Evolutionary conservation across 2,113 vertebrate species (phyloP), one percentile per base, ranked within the genome.

Genomic region (Cyanoliseus patagonus): DNA sequence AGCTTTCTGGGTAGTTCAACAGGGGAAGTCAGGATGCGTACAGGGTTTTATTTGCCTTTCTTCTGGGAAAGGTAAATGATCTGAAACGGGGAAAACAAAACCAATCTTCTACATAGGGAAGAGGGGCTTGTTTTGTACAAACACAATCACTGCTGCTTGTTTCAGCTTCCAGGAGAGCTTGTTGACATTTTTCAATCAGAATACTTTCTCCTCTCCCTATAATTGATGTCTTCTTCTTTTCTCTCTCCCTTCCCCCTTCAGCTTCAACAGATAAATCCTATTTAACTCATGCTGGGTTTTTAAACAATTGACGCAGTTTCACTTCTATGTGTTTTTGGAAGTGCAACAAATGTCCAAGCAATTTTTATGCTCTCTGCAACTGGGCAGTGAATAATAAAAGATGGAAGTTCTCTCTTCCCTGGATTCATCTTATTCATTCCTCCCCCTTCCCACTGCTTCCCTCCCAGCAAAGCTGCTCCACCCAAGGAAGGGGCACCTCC

Each of bases 121-220:
- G 80, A 92, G 88, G 61, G 53, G 30, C 49, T 85, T 85, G 82
- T 79, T 94, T 87, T 88, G 31, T 37, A 53, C 90, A 80, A 89
- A 52, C 27, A 68, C 69, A 79, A 64, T 73, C 81, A 66, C 49
- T 81, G 86, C 62, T 69, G 57, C 74, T 89, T 88, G 51, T 81
- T 92, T 61, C 41, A 86, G 61, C 91, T 92, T 91, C 91, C 62
- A 69, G 74, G 52, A 87, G 87, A 90, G 70, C 66, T 80, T 82
- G 87, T 70, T 94, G 93, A 87, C 70, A 85, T 94, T 96, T 91
- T 94, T 92, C 86, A 94, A 35, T 78, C 68, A 91, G 94, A 87
- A 91, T 64, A 84, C 84, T 95, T 93, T 63, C 68, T 33, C 30
- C 63, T 83, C 64, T 63, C 20, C n/a, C 64, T 92, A 41, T 64